phyloP scores from a whole-genome alignment of 2,113 vertebrate species.

The Pionites leucogaster region DNA sequence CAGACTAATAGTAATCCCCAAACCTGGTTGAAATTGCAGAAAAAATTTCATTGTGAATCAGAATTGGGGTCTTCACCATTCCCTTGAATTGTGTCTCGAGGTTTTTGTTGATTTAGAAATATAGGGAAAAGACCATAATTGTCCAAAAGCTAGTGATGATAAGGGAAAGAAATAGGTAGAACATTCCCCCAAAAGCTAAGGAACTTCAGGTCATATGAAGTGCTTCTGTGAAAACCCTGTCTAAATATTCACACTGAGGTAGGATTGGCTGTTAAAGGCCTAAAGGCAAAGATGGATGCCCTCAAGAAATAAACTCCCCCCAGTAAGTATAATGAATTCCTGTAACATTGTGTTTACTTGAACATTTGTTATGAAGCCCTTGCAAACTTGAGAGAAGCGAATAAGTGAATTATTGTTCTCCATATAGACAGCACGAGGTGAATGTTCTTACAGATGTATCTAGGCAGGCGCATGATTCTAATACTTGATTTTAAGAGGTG shows the following conservation, averaged over 20 bases:
- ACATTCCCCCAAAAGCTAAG: background rate
- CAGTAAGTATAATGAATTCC: background rate
- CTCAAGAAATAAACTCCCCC: background rate
- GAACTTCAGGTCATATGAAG: background rate
- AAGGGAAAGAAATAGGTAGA: background rate
- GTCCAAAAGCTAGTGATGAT: background rate
- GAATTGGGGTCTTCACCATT: background rate
- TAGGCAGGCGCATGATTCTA: background rate
- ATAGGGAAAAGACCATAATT: background rate
- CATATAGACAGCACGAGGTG: background rate
- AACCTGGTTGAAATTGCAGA: background rate
- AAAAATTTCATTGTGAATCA: background rate
- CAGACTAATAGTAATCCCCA: background rate
- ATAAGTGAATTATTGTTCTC: background rate
- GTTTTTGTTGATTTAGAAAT: background rate
- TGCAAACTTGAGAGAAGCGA: background rate
- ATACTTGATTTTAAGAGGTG: background rate
- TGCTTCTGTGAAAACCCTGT: background rate
- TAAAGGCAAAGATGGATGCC: background rate
- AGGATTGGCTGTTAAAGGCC: background rate
- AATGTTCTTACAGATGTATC: background rate
- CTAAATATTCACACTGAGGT: background rate
- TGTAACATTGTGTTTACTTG: background rate
- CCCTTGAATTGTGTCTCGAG: background rate
- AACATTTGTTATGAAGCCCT: background rate